Conservation (phyloP, 2,797 vertebrate species). For the Chloroceryle amazona region DNA sequence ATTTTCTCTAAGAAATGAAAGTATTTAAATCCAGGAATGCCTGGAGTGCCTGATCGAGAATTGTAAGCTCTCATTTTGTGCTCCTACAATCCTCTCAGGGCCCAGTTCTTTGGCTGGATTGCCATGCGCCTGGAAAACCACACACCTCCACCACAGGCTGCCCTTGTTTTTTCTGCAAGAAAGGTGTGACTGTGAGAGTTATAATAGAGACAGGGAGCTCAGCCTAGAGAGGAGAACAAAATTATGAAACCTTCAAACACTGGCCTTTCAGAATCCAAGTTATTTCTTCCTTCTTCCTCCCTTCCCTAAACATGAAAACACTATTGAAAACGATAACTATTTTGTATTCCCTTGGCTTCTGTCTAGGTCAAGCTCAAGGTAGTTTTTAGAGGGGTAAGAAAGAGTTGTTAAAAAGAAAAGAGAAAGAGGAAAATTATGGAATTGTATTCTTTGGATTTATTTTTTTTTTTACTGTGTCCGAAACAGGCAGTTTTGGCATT, state of each 20-base stretch:
- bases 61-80: background rate
- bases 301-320: background rate
- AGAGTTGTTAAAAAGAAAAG: background rate
- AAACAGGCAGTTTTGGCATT: background rate
- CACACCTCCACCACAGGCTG: background rate
- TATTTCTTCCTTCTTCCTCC: background rate
- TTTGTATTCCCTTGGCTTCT: background rate
- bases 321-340: background rate
- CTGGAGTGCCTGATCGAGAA: background rate
- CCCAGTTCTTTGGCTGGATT: background rate
- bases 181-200: background rate
- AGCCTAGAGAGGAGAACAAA: background rate
- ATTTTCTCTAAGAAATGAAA: background rate
- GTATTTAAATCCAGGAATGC: background rate
- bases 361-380: background rate
- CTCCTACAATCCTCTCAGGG: background rate
- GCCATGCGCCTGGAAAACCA: background rate
- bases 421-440: background rate
- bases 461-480: background rate
- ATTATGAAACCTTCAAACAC: background rate
- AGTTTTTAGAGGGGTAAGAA: background rate
- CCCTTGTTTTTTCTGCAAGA: background rate
- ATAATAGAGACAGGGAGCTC: background rate
- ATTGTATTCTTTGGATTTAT: background rate
- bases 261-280: background rate